These are phyloP conservation scores for Alaudala cheleensis DNA, from an alignment of 2,113 vertebrate genomes.

Conservation along the genomic window DNA sequence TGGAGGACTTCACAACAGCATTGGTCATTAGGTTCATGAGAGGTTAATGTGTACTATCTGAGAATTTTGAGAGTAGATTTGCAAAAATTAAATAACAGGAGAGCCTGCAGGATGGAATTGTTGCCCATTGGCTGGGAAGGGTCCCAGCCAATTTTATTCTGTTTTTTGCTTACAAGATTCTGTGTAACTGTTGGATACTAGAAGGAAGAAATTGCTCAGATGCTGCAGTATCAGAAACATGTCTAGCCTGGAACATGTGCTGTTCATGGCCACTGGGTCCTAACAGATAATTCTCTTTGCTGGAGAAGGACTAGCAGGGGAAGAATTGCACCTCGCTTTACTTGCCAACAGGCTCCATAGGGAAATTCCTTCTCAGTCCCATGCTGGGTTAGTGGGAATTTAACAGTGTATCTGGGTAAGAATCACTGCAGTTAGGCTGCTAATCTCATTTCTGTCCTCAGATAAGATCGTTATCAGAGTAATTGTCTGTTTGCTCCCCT, in stretches of 20 bases:
- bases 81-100: not conserved
- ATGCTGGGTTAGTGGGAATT: not conserved
- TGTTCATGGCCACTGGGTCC: not conserved
- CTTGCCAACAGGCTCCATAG: not conserved
- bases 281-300: not conserved
- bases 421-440: not conserved
- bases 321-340: not conserved
- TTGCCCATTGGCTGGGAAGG: not conserved
- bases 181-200: not conserved
- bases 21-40: not conserved
- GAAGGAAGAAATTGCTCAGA: not conserved
- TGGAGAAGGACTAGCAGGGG: not conserved
- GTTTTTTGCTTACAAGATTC: not conserved
- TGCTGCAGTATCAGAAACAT: not conserved
- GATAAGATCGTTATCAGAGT: constrained; percentile 41
- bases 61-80: not conserved
- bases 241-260: not conserved
- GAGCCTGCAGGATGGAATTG: not conserved
- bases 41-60: not conserved
- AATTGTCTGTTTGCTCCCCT: constrained; percentile 43
- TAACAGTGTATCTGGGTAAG: not conserved
- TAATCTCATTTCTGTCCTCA: constrained; percentile 48
- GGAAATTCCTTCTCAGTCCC: not conserved
- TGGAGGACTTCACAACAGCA: not conserved
- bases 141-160: not conserved